Evolutionary conservation across 2,888 invertebrate species (phyloP), one percentile per base, ranked within the genome.

Genomic region (Macrosiphum euphorbiae): DNA sequence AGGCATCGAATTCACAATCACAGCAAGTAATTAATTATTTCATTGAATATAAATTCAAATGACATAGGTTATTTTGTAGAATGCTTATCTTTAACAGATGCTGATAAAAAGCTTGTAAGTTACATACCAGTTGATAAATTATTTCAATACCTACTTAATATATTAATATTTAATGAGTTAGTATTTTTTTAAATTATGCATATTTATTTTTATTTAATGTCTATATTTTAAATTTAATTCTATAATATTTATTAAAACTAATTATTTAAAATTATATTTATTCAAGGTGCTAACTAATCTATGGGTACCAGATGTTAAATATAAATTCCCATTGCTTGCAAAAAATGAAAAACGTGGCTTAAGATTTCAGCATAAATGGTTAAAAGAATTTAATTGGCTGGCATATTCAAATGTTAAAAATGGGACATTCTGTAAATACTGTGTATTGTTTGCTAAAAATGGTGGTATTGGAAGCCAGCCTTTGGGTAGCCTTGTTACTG

Each of bases 361-460:
- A 44, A 90, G n/a, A 90, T 90, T 90, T 55, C 90, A 90, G n/a
- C 50, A 61, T 44, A 58, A 61, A 24, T 91, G 85, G 50, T 35
- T 91, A 67, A 44, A 67, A 78, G 78, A 78, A 55, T 84, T 67
- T 85, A 91, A 50, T n/a, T 87, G 86, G 92, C 91, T 91, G 41
- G 85, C 85, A 16, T 91, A 91, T 84, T 91, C 85, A 50, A 28
- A 67, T 55, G 52, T 84, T 44, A 52, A 52, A 47, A n/a, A 91
- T 78, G 91, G 58, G 41, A 78, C 85, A 50, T 91, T 78, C 78
- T 91, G 91, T 78, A 67, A 91, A 78, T 78, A 67, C 52, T 91
- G 91, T 35, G 47, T 28, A n/a, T n/a, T n/a, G n/a, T n/a, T n/a
- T n/a, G n/a, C n/a, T n/a, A n/a, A n/a, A n/a, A n/a, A n/a, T n/a